Evolutionary conservation across 2,113 vertebrate genomes (phyloP).

Genomic region (Cochlearius cochlearius): DNA sequence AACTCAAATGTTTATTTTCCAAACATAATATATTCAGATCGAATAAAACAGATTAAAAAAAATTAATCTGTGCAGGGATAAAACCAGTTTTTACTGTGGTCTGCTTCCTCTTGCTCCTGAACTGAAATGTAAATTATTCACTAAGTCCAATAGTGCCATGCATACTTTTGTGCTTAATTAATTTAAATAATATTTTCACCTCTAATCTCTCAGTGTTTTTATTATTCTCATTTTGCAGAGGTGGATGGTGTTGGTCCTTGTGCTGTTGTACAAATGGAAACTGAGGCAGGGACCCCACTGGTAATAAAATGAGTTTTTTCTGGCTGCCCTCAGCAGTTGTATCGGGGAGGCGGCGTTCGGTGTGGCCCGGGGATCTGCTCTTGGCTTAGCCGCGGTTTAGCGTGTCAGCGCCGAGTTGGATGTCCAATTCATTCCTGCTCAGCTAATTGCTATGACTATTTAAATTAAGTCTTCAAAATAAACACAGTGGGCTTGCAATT

Average conservation of each 20-base stretch:
- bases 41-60: not conserved
- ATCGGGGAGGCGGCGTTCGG: accelerated
- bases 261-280: not conserved
- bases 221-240: accelerated
- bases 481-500: not conserved
- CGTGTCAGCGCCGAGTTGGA: not conserved
- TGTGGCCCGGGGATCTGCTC: accelerated
- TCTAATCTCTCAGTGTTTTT: accelerated
- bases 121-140: not conserved
- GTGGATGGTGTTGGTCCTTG: not conserved
- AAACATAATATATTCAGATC: not conserved
- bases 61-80: not conserved
- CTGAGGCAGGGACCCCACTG: not conserved
- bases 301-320: not conserved
- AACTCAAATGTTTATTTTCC: not conserved
- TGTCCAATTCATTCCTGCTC: not conserved
- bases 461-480: not conserved
- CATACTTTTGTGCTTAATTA: not conserved
- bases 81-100: accelerated
- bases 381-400: not conserved
- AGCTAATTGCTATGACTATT: not conserved
- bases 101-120: not conserved
- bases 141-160: accelerated
- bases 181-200: not conserved
- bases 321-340: not conserved